Conservation (phyloP, 2,113 vertebrate genomes). For the Serinus canaria region DNA sequence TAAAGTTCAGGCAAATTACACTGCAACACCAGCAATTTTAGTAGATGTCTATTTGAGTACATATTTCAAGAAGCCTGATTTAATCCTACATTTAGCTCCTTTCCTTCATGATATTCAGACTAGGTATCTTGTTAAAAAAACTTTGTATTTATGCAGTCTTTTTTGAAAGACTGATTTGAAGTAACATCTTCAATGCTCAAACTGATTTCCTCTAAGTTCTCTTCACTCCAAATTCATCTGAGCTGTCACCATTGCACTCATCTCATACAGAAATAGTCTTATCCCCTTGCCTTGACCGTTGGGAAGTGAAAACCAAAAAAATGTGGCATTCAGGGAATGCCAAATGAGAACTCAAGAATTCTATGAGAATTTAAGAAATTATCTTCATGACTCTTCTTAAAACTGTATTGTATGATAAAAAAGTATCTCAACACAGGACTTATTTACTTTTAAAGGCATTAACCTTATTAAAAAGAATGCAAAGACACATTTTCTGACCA, state of each 20-base stretch:
- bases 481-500: background rate
- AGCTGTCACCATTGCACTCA: background rate
- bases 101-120: background rate
- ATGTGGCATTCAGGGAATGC: background rate
- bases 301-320: background rate
- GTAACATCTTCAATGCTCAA: background rate
- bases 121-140: background rate
- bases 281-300: background rate
- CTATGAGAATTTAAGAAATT: background rate
- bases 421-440: background rate
- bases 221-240: background rate
- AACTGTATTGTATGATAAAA: background rate
- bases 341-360: background rate
- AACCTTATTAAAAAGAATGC: background rate
- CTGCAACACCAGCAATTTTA: background rate
- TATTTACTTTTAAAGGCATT: background rate
- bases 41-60: background rate
- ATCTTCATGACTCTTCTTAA: background rate
- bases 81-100: background rate
- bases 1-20: background rate
- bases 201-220: background rate
- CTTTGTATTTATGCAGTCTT: background rate
- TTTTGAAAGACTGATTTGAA: background rate
- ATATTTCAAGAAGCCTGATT: background rate
- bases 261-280: background rate